These are phyloP conservation scores for Escarpia spicata DNA, from an alignment of 2,888 invertebrate species.

Conservation along the genomic window DNA sequence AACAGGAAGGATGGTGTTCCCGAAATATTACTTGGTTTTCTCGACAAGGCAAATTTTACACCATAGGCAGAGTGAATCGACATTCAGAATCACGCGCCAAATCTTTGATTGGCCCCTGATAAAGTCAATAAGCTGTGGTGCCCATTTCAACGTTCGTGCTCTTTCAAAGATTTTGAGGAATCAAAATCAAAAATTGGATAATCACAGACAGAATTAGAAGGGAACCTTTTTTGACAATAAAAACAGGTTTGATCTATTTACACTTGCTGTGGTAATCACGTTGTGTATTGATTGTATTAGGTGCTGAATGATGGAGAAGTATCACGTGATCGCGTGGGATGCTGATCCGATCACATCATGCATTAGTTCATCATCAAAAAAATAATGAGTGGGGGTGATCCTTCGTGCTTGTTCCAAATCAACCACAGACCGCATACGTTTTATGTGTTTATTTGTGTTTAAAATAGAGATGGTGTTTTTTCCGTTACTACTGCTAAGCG, in stretches of 20 bases:
- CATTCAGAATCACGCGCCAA: too few relatives aligned
- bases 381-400: not conserved
- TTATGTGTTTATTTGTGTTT: not conserved
- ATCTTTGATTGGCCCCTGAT: too few relatives aligned
- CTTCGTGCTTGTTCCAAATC: not conserved
- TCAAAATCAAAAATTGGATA: not conserved
- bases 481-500: not conserved
- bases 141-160: too few relatives aligned
- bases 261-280: not conserved
- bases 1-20: too few relatives aligned
- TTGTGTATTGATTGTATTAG: not conserved
- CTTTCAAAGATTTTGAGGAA: not conserved
- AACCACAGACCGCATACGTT: not conserved
- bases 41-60: too few relatives aligned
- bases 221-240: not conserved
- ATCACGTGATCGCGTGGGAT: not conserved
- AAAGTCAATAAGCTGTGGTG: too few relatives aligned
- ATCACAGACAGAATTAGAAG: not conserved
- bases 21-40: too few relatives aligned
- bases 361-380: not conserved
- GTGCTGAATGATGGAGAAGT: not conserved
- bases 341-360: not conserved
- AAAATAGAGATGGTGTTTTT: not conserved
- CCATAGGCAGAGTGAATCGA: too few relatives aligned
- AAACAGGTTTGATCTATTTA: not conserved